A percentile compares a stretch with the other conserved stretches of the same genome.
phyloP scores from a whole-genome alignment of 2,888 invertebrate species.

The Ophioninae sp. region DNA sequence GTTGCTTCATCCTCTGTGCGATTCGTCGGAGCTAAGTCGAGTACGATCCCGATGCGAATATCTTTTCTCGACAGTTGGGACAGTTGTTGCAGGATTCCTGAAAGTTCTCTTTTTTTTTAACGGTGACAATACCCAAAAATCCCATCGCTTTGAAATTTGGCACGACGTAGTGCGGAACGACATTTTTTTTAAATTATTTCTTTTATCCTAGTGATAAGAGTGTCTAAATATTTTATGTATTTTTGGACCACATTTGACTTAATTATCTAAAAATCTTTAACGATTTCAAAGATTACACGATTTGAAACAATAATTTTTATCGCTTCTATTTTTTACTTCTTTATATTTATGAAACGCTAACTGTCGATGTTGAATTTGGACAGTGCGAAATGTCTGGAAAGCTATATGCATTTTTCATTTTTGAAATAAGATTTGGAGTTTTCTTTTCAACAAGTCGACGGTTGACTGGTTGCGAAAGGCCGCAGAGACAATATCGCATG shows the following conservation, averaged over 20 bases:
- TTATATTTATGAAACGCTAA: not conserved
- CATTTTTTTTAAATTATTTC: not conserved
- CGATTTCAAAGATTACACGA: not conserved
- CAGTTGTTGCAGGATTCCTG: constrained; percentile 64
- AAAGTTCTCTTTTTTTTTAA: not conserved
- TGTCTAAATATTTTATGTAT: not conserved
- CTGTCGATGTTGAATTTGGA: not conserved
- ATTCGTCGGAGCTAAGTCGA: constrained; percentile 21
- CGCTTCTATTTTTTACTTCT: not conserved
- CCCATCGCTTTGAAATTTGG: not conserved
- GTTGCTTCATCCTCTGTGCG: not conserved
- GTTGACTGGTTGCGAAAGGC: not conserved
- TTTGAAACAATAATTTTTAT: not conserved
- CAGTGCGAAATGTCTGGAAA: not conserved
- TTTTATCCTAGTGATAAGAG: not conserved
- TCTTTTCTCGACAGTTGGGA: constrained; percentile 65
- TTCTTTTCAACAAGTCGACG: not conserved
- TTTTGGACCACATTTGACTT: not conserved
- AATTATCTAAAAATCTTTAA: not conserved
- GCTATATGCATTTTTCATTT: not conserved
- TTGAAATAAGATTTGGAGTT: not conserved
- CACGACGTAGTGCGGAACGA: not conserved
- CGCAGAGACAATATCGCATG: not conserved
- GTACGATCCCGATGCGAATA: constrained; percentile 41
- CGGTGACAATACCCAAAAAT: not conserved